Evolutionary conservation across 37 sponge, comb jelly and placozoan species (phyloP).

Genomic region (Oopsacas minuta): DNA sequence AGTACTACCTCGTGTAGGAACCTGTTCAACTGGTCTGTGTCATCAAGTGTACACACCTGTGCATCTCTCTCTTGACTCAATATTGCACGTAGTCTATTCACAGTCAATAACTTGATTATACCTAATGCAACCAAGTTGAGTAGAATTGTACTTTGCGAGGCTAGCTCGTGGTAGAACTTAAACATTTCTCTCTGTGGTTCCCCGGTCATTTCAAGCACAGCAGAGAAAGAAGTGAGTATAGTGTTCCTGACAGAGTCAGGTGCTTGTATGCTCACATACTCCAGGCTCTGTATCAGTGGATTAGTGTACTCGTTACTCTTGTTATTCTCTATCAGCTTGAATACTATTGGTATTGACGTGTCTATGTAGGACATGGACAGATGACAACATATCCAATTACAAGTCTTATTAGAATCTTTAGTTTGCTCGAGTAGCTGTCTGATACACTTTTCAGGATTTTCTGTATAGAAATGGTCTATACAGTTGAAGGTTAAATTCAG

Average conservation of each 20-base stretch:
- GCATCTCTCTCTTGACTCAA: neutral
- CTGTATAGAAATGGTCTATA: neutral
- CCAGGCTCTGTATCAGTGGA: conserved; percentile 1
- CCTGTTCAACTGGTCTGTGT: neutral
- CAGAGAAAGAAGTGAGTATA: neutral
- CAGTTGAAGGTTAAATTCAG: neutral
- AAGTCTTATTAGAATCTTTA: neutral
- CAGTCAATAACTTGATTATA: neutral
- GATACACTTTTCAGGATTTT: neutral
- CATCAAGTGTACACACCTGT: neutral
- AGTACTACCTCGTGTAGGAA: neutral
- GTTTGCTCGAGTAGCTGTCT: neutral
- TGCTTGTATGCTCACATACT: neutral
- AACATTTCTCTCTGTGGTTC: neutral
- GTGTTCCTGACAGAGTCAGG: neutral
- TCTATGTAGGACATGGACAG: neutral
- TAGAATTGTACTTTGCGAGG: neutral
- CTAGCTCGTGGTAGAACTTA: neutral
- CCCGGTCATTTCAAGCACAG: neutral
- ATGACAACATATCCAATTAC: conserved; percentile 9
- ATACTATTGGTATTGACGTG: neutral
- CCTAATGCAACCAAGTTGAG: neutral
- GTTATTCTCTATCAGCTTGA: neutral
- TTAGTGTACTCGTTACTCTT: neutral
- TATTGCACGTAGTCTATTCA: neutral